These are phyloP conservation scores for Drosophila miranda DNA, from an alignment of 1,140 invertebrate genomes.

Conservation along the genomic window DNA sequence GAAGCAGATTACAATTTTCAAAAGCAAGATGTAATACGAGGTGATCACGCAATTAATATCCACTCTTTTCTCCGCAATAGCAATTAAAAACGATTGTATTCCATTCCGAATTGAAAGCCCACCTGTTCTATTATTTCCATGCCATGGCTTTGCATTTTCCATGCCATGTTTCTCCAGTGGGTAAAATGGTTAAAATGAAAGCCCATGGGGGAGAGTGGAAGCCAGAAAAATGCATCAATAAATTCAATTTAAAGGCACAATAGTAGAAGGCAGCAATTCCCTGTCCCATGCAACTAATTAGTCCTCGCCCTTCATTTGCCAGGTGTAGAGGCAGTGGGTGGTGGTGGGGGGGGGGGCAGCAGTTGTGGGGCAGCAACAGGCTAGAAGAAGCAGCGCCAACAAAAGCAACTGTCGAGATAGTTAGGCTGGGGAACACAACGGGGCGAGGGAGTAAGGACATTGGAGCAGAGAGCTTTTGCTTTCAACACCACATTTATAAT, in stretches of 20 bases:
- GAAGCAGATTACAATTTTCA: too few species aligned
- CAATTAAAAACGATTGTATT: too few species aligned
- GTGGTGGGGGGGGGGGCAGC: too few species aligned
- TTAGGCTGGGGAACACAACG: neutral
- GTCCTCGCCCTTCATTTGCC: slow-evolving; percentile 72
- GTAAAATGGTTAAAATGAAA: neutral
- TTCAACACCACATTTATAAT: slow-evolving; percentile 77
- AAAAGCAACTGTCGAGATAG: slow-evolving; percentile 22
- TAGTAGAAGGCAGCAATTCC: slow-evolving; percentile 26
- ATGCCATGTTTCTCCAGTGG: neutral
- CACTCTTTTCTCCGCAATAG: too few species aligned
- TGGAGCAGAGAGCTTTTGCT: slow-evolving; percentile 36
- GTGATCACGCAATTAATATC: too few species aligned
- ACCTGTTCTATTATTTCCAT: too few species aligned
- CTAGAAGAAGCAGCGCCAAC: slow-evolving; percentile 1
- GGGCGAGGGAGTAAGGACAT: neutral
- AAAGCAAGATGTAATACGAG: too few species aligned
- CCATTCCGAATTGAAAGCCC: too few species aligned
- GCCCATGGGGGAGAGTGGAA: slow-evolving; percentile 30
- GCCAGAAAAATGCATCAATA: slow-evolving; percentile 72
- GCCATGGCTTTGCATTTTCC: too few species aligned
- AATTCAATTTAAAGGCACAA: slow-evolving; percentile 65
- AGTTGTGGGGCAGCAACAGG: neutral
- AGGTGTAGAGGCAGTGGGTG: neutral
- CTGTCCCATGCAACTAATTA: slow-evolving; percentile 62